Base-by-base conservation (phyloP, 2,888 invertebrate species). In the Campoplex nolae region DNA sequence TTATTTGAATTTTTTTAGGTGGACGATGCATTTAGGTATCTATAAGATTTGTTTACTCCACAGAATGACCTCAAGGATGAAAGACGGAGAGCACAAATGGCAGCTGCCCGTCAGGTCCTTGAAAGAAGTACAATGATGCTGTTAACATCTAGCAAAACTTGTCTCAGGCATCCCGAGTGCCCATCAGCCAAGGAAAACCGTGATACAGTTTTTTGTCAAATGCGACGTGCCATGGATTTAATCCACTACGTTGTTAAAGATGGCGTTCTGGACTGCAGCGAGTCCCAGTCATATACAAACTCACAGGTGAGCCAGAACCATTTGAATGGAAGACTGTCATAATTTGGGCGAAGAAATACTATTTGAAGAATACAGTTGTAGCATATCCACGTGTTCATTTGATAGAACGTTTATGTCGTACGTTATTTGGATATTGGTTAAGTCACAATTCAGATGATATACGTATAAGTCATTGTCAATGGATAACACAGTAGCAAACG, bases 241-340 rank as follows among this genome's bases (percentile, higher is more conserved):
- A 98, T 99, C 91, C 99, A 99, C 95, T 98, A 98, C 95, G 99
- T 99, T 86, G 98, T 99, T 71, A 98, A 99, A 92, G 99, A 99
- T 95, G 99, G 99, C n/a, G 97, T 99, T 65, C 95, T 97, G 93
- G 96, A 96, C 92, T 95, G 95, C 87, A 94, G 94, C 89, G 95
- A 95, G 86, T 94, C 95, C 23, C 93, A 94, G 88, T 93, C 93
- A 77, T 94, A 94, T 83, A 92, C 94, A 71, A 95, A 94, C 91
- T 94, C 95, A 71, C 94, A 94, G 92, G 95, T 94, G 88, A 91
- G 88, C 78, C 16, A 45, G 3, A 16, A 3, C 1, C 35, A 38
- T 18, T 45, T 2, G 3, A 11, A 45, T 11, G 13, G 2, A 13
- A 45, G 45, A 11, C 45, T 45, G 45, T 45, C 2, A 45, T 11